These are phyloP conservation scores for Cyphomyrus plagiostoma DNA, from an alignment of 2,113 vertebrate genomes.

Conservation along the genomic window DNA sequence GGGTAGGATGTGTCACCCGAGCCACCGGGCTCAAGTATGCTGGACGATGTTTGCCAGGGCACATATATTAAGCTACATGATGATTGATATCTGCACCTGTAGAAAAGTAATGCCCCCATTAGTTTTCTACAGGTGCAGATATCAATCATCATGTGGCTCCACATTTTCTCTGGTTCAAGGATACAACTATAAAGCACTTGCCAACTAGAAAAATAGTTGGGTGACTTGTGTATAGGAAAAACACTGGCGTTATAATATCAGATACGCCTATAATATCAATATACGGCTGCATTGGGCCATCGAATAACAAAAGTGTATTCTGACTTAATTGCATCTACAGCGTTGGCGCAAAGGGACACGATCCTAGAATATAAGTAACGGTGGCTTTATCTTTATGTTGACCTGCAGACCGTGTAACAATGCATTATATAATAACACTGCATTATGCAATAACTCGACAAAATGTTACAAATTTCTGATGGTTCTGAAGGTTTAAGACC, in stretches of 20 bases:
- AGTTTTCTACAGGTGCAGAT: no score
- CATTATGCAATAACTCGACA: neutral
- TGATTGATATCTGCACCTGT: neutral
- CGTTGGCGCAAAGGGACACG: neutral
- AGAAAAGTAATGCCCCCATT: neutral
- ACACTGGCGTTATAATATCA: neutral
- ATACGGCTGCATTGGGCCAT: neutral
- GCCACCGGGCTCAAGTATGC: neutral
- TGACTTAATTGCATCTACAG: neutral
- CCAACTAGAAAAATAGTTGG: neutral
- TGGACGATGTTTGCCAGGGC: neutral
- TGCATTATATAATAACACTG: neutral
- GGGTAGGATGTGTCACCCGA: neutral
- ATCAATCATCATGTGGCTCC: neutral
- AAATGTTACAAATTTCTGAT: neutral
- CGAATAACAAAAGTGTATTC: neutral
- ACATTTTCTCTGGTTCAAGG: neutral
- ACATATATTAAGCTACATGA: neutral
- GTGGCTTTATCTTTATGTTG: neutral
- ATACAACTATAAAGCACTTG: neutral
- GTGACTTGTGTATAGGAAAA: neutral
- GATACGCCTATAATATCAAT: neutral
- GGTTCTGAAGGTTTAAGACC: neutral
- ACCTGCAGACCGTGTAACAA: neutral
- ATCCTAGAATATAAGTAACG: neutral